Evolutionary conservation across 2,113 vertebrate genomes (phyloP).

Genomic region (Ctenomys sociabilis): DNA sequence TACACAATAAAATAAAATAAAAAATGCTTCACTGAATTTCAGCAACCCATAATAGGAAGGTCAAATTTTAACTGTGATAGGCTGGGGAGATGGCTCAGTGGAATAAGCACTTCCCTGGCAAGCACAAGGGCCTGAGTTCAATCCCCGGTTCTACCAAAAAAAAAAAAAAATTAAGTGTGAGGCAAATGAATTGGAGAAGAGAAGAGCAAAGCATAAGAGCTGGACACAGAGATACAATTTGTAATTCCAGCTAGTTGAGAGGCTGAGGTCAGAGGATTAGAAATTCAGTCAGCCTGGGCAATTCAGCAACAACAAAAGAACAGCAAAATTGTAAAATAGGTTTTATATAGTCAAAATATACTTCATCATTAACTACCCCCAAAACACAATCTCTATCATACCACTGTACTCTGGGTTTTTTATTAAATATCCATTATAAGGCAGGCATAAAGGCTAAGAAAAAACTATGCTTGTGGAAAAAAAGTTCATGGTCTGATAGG

Average conservation of each 20-base stretch:
- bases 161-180: too few relatives aligned
- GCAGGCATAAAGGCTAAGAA: constrained; percentile 30
- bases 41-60: not conserved
- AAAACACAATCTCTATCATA: constrained; percentile 15
- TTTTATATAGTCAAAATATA: not conserved
- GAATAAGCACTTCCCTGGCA: too few relatives aligned
- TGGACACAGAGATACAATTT: not conserved
- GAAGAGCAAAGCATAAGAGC: not conserved
- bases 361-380: not conserved
- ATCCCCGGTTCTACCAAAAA: too few relatives aligned
- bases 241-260: not conserved
- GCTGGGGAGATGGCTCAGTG: too few relatives aligned
- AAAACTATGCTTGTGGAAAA: not conserved
- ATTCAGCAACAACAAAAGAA: not conserved
- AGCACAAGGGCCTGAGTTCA: too few relatives aligned
- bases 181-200: not conserved
- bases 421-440: not conserved
- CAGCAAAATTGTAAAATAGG: not conserved
- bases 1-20: not conserved
- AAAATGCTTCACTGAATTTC: constrained; percentile 20
- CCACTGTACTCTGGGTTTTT: not conserved
- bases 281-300: not conserved
- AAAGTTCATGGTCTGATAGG: not conserved
- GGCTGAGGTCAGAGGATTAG: not conserved
- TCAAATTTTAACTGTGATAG: constrained; percentile 46